These are phyloP conservation scores for Porites rus DNA, from an alignment of 92 coral and sea anemone genomes.

Conservation along the genomic window DNA sequence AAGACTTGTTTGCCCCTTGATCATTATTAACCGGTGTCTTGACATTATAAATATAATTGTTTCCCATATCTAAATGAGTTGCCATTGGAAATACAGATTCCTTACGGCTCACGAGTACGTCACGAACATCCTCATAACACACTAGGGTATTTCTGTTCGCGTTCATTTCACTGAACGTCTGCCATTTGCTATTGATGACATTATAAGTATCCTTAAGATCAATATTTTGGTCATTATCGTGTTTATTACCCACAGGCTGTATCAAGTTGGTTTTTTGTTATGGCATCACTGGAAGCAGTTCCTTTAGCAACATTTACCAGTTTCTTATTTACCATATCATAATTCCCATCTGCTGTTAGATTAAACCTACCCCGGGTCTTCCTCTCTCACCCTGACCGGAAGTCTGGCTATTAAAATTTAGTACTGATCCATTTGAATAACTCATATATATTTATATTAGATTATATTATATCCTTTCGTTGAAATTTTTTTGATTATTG, in stretches of 20 bases:
- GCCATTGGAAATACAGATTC: too few species aligned
- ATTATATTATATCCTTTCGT: neutral
- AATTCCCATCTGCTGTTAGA: slow-evolving; percentile 2
- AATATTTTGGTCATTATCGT: neutral
- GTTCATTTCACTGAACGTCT: neutral
- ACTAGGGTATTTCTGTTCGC: too few species aligned
- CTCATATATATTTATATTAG: neutral
- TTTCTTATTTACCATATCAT: neutral
- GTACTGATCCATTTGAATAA: slow-evolving; percentile 2
- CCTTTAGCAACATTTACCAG: neutral
- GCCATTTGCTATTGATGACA: neutral
- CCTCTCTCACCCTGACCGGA: neutral
- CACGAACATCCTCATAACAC: too few species aligned
- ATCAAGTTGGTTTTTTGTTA: neutral
- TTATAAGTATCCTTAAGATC: too few species aligned
- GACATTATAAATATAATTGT: too few species aligned
- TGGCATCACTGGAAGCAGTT: neutral
- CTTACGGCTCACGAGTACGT: too few species aligned
- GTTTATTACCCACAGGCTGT: neutral
- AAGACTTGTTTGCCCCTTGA: neutral
- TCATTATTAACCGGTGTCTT: too few species aligned
- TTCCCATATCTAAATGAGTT: too few species aligned
- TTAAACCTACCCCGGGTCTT: neutral
- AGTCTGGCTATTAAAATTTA: neutral
- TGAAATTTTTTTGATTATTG: neutral